Evolutionary conservation across 2,797 vertebrate genomes (phyloP).

Genomic region (Eospalax fontanierii): DNA sequence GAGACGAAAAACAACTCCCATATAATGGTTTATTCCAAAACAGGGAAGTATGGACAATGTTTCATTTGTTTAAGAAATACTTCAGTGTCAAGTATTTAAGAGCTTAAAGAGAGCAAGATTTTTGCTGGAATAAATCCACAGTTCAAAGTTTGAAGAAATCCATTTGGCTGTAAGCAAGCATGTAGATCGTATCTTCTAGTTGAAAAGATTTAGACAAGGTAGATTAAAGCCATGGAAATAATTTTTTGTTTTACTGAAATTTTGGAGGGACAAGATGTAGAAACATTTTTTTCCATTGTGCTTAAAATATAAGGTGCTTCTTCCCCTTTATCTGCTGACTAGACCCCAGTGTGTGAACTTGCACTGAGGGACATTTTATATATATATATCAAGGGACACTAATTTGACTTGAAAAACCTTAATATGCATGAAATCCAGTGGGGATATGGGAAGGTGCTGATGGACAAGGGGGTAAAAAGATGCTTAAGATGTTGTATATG

Average conservation of each 20-base stretch:
- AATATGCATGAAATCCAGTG: no score
- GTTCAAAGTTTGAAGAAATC: constrained; percentile 82
- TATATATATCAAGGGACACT: no score
- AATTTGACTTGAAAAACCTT: no score
- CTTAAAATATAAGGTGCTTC: not conserved
- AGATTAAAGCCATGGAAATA: constrained; percentile 34
- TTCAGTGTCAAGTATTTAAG: constrained; percentile 77
- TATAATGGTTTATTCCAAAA: constrained; percentile 73
- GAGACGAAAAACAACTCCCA: constrained; percentile 78
- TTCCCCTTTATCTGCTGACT: no score
- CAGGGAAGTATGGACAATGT: constrained; percentile 70
- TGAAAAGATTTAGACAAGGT: constrained; percentile 63
- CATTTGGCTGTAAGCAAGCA: constrained; percentile 16
- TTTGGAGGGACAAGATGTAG: not conserved
- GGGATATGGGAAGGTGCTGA: no score
- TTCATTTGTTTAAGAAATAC: constrained; percentile 83
- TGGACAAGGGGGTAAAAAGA: no score
- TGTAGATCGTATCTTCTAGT: constrained; percentile 49
- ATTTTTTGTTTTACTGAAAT: constrained; percentile 34
- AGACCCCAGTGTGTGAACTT: no score
- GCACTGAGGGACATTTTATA: no score
- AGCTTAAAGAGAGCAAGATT: constrained; percentile 76
- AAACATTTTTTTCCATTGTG: constrained; percentile 28
- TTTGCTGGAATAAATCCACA: constrained; percentile 76
- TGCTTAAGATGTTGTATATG: no score